These are phyloP conservation scores for Manduca sexta DNA, from an alignment of 1,140 invertebrate species.

Conservation along the genomic window DNA sequence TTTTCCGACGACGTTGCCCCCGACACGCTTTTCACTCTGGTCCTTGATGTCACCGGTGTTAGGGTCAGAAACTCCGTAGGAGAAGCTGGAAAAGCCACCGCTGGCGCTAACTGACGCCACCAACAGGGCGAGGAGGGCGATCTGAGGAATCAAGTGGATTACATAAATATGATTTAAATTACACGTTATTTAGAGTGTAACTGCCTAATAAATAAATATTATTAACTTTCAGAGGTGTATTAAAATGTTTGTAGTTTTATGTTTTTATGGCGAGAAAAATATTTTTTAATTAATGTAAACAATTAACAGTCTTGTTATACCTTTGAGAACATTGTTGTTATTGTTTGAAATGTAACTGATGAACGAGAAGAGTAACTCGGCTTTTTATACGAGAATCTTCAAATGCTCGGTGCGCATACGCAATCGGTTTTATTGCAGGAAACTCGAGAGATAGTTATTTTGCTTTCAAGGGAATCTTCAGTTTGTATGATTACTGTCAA, in stretches of 20 bases:
- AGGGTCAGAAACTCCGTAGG: slow-evolving; percentile 64
- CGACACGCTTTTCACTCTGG: slow-evolving; percentile 66
- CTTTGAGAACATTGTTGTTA: slow-evolving; percentile 29
- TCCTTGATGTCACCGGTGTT: slow-evolving; percentile 71
- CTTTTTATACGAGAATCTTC: slow-evolving; percentile 14
- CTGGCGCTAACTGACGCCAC: slow-evolving; percentile 29
- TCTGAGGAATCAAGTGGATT: slow-evolving; percentile 14
- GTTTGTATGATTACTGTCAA: no score
- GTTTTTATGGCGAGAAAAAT: no score
- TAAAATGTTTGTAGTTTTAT: no score
- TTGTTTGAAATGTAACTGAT: slow-evolving; percentile 21
- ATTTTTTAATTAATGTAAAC: no score
- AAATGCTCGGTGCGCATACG: not conserved
- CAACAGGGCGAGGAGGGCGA: slow-evolving; percentile 27
- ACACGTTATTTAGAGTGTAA: no score
- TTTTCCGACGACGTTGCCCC: slow-evolving; percentile 72
- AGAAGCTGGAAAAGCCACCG: slow-evolving; percentile 41
- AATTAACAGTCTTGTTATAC: slow-evolving; percentile 7
- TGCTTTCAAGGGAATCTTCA: not conserved
- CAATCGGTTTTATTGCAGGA: slow-evolving; percentile 7
- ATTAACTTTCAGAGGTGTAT: no score
- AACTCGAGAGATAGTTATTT: not conserved
- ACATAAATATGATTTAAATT: no score
- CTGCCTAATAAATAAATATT: no score
- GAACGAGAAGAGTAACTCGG: not conserved